Evolutionary conservation across 2,113 vertebrate species (phyloP).

Genomic region (Phalacrocorax carbo): DNA sequence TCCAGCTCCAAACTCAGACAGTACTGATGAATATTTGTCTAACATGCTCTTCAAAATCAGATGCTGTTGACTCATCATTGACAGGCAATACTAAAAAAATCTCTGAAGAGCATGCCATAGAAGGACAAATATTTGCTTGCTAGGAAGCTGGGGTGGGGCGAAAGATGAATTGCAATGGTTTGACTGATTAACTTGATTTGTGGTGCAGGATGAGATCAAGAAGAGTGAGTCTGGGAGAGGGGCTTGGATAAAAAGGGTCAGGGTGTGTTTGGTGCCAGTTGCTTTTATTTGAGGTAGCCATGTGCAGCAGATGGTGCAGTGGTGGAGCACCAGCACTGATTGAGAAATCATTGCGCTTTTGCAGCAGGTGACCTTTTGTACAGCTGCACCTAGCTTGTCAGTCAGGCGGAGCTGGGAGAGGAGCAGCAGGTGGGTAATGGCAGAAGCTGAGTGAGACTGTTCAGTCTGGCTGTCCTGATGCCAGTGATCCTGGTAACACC

Average conservation of each 20-base stretch:
- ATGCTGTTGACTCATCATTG: accelerated
- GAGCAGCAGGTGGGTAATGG: not conserved
- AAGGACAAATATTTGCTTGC: not conserved
- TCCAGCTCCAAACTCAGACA: not conserved
- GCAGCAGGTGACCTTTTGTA: not conserved
- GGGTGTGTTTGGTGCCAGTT: not conserved
- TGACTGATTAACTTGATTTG: not conserved
- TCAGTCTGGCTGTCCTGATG: not conserved
- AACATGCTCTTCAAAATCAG: not conserved
- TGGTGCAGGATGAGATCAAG: not conserved
- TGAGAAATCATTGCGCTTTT: not conserved
- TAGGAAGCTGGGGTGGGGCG: not conserved
- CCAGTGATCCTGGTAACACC: not conserved
- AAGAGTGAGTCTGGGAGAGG: not conserved
- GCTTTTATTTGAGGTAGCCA: not conserved
- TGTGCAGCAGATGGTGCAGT: not conserved
- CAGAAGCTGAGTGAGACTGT: not conserved
- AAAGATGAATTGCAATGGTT: not conserved
- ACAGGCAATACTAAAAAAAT: not conserved
- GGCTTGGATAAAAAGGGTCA: not conserved
- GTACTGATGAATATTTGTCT: not conserved
- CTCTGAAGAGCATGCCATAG: not conserved
- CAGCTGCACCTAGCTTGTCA: not conserved
- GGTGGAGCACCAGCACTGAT: not conserved
- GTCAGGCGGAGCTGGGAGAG: not conserved